Conservation (phyloP, 1,140 invertebrate species). For the Drosophila ercepeae region DNA sequence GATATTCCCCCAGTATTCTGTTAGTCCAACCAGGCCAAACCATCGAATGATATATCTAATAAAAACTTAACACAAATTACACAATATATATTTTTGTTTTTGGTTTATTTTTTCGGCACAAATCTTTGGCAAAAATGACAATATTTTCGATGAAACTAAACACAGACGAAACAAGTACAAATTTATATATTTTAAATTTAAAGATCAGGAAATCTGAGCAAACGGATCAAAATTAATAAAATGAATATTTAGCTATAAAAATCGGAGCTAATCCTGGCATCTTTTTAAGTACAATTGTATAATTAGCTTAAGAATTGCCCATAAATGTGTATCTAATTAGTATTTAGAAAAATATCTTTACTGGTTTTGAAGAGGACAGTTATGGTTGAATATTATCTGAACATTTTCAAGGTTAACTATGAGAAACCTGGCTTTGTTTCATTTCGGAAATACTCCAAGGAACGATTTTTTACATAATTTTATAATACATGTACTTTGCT, state of each 20-base stretch:
- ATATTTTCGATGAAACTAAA: constrained; percentile 72
- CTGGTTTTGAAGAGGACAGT: not conserved
- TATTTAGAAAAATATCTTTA: no score
- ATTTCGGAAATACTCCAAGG: not conserved
- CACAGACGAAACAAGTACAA: constrained; percentile 74
- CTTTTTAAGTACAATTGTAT: constrained; percentile 20
- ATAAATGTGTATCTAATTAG: constrained; percentile 65
- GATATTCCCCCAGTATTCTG: constrained; percentile 55
- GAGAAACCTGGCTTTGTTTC: not conserved
- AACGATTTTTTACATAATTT: not conserved
- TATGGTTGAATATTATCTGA: constrained; percentile 47
- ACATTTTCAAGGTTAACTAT: not conserved
- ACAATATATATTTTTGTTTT: constrained; percentile 19
- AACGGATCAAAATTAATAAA: constrained; percentile 77
- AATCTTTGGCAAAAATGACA: constrained; percentile 64
- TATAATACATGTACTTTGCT: not conserved
- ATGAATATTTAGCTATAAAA: constrained; percentile 48
- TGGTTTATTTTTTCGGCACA: constrained; percentile 23
- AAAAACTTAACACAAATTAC: constrained; percentile 47
- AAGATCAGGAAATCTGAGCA: constrained; percentile 48
- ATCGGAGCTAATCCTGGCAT: not conserved
- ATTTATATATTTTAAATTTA: constrained; percentile 67
- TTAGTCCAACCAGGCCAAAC: constrained; percentile 37
- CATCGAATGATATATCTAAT: constrained; percentile 36
- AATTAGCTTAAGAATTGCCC: constrained; percentile 28